Conservation (phyloP, 2,888 invertebrate genomes). For the Drosophila affinis region DNA sequence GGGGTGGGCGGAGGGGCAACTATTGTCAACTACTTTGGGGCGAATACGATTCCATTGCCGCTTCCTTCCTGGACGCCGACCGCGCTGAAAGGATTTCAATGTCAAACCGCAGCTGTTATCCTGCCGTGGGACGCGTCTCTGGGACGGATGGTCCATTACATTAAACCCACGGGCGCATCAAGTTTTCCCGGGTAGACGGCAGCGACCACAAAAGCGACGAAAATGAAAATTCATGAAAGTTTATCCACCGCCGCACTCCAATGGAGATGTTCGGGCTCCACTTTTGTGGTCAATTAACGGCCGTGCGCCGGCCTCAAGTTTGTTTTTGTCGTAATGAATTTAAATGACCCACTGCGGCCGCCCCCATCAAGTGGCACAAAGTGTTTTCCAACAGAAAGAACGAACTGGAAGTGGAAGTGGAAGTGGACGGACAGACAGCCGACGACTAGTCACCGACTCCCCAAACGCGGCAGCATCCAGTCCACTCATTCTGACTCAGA, state of each 20-base stretch:
- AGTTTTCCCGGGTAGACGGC: slow-evolving; percentile 31
- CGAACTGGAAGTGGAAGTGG: slow-evolving; percentile 1
- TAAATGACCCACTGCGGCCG: slow-evolving; percentile 64
- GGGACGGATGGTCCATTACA: slow-evolving; percentile 50
- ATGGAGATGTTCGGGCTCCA: slow-evolving; percentile 33
- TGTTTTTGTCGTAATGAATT: slow-evolving; percentile 70
- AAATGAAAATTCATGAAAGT: slow-evolving; percentile 69
- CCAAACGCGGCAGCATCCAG: neutral
- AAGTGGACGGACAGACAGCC: slow-evolving; percentile 16
- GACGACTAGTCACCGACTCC: neutral
- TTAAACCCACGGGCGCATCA: slow-evolving; percentile 57
- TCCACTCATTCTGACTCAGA: neutral
- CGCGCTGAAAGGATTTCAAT: slow-evolving; percentile 73
- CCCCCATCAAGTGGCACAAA: slow-evolving; percentile 49
- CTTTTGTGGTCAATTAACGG: slow-evolving; percentile 78
- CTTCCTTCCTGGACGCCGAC: slow-evolving; percentile 40
- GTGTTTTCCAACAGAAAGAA: slow-evolving; percentile 30
- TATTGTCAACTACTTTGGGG: slow-evolving; percentile 51
- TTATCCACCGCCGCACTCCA: slow-evolving; percentile 30
- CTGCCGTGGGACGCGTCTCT: slow-evolving; percentile 13
- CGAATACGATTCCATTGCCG: slow-evolving; percentile 45
- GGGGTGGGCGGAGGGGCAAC: slow-evolving; percentile 29
- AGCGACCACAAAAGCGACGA: slow-evolving; percentile 64
- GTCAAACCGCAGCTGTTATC: slow-evolving; percentile 57
- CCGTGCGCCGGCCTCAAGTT: slow-evolving; percentile 55